phyloP scores from a whole-genome alignment of 2,113 vertebrate species.

The Pomatorhinus ruficollis region DNA sequence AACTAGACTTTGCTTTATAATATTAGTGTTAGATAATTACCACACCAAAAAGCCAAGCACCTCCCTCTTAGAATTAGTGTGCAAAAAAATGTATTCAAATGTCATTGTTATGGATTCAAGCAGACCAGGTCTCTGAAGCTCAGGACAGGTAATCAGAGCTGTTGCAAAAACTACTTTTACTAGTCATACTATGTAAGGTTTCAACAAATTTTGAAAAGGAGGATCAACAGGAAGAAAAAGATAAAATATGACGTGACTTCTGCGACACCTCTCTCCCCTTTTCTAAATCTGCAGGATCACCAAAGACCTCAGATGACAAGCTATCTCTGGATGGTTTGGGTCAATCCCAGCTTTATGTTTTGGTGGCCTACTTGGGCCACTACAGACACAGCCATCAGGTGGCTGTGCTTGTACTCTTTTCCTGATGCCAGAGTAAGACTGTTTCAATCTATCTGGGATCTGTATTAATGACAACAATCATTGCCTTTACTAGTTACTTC shows the following conservation, averaged over 20 bases:
- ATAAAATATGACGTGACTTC: not conserved
- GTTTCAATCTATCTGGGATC: not conserved
- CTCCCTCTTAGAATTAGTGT: not conserved
- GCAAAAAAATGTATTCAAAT: not conserved
- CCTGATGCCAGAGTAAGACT: not conserved
- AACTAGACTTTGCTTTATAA: not conserved
- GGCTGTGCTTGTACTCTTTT: not conserved
- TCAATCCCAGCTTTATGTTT: not conserved
- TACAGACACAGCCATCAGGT: not conserved
- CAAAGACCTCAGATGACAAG: not conserved
- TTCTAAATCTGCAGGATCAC: not conserved
- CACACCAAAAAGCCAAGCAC: not conserved
- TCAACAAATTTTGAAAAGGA: not conserved
- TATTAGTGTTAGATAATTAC: not conserved
- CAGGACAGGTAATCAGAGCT: not conserved
- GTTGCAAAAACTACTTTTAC: not conserved
- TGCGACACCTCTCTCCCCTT: not conserved
- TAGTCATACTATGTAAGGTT: not conserved
- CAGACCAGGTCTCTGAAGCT: not conserved
- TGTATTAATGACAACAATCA: not conserved
- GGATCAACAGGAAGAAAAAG: accelerated
- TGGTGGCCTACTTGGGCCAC: not conserved
- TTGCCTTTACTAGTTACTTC: not conserved
- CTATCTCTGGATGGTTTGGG: not conserved
- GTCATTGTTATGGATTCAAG: not conserved